Conservation (phyloP, 2,888 invertebrate species). For the Drosophila silvestris region DNA sequence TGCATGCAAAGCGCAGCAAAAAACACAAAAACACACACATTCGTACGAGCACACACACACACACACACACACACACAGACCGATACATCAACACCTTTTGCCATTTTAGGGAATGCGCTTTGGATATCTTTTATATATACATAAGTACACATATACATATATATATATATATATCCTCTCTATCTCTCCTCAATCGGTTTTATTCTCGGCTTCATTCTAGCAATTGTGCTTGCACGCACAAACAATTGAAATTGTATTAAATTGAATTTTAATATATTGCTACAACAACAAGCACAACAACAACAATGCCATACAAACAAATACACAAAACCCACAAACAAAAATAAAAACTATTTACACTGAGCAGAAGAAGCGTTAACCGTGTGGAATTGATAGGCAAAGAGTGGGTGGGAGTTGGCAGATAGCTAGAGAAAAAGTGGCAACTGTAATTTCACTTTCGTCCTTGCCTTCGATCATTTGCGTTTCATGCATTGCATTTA, state of each 20-base stretch:
- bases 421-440: constrained; percentile 25
- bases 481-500: constrained; percentile 71
- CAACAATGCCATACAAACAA: constrained; percentile 23
- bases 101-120: constrained; percentile 38
- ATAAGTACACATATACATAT: background rate
- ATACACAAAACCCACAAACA: constrained; percentile 13
- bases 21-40: constrained; percentile 29
- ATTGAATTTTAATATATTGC: constrained; percentile 77
- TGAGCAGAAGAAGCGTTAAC: constrained; percentile 19
- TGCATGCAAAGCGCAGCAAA: constrained; percentile 73
- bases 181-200: background rate
- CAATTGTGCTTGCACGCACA: constrained; percentile 64
- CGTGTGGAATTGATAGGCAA: background rate
- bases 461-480: constrained; percentile 51
- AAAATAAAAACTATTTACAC: constrained; percentile 37
- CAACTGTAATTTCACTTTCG: constrained; percentile 50
- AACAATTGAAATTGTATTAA: constrained; percentile 78
- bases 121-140: constrained; percentile 5
- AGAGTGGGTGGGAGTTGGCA: background rate
- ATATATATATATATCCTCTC: constrained; percentile 2
- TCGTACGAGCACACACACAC: constrained; percentile 10
- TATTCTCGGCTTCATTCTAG: constrained; percentile 4
- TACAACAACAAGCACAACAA: constrained; percentile 40
- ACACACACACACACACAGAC: constrained; percentile 12
- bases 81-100: constrained; percentile 61